Evolutionary conservation across 2,113 vertebrate genomes (phyloP), one percentile per base, ranked within the genome.

Genomic region (Syngnathus scovelli): DNA sequence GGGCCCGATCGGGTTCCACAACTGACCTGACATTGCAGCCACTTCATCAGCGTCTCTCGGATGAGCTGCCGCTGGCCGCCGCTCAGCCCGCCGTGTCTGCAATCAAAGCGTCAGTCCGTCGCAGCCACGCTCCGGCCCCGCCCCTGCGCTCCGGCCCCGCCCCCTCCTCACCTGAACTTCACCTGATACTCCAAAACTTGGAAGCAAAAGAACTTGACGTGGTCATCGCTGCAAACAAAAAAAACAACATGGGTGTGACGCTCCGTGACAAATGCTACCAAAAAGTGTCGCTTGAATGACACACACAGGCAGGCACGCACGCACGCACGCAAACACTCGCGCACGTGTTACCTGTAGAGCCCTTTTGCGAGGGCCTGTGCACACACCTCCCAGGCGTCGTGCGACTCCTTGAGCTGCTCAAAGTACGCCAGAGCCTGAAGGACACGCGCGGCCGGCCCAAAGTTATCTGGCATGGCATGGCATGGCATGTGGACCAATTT

Each of bases 141-240:
- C 37, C 0, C 27, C 56, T 7, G 13, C 0, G 2, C 19, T 11
- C 33, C 44, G 1, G 5, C 1, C 8, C 48, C 18, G 18, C 16
- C 18, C 7, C 49, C 49, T 49, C n/a, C 94, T 89, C 83, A 99
- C 97, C 97, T 98, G 87, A 93, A 97, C 82, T 96, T 98, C 70
- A 98, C 91, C 89, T 98, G 96, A 89, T 99, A 94, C 85, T 99
- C 96, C 70, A 99, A 72, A 33, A 99, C 96, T 93, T 99, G 97
- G 89, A 99, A 97, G 88, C 95, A 99, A 90, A 99, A 99, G 87
- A 99, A 99, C 83, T 98, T 99, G 73, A 99, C 92, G 55, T 99
- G 96, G 90, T 98, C 96, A 71, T 98, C 95, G 72, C 97, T 99
- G 83, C 64, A 81, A 83, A 55, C 10, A 51, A 65, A 21, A 65